Evolutionary conservation across 1,140 invertebrate species (phyloP), one percentile per base, ranked within the genome.

Genomic region (Homarus americanus): DNA sequence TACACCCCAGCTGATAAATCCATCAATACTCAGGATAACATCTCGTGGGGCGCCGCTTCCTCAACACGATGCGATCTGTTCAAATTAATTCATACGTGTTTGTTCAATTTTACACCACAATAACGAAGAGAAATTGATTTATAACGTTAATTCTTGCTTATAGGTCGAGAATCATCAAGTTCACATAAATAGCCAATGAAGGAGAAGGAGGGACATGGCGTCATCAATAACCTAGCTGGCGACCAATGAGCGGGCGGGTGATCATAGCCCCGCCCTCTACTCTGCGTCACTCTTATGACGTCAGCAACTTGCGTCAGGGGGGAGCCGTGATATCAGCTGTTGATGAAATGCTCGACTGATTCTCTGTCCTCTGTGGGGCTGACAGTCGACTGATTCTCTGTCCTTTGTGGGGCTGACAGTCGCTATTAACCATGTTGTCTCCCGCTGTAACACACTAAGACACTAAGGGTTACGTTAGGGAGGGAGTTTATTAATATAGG

Each of bases 281-380:
- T 10, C 63, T 75, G 41, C 83, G 69, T 86, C 83, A 73, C 69
- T n/a, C n/a, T 20, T 24, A 86, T 76, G 83, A 86, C 83, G 83
- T 86, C 83, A 73, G 66, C 41, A 86, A 34, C 41, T 73, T 86
- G 40, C 83, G 83, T 86, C 83, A 86, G 82, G 34, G 40, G 72
- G 44, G 44, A 40, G 17, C 44, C 69, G n/a, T 10, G 28, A 53
- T 86, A 76, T 86, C 83, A 86, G 83, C 69, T 76, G 83, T 40
- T 86, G 49, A 63, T 63, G 49, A 63, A 82, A 20, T 34, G 32
- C 40, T 41, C 44, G 12, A 41, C 44, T 78, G 75, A 40, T 38
- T 78, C 41, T 10, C 7, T 82, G 28, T 49, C 58, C 24, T 82
- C 28, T 63, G 79, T 63, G 28, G 36, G n/a, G 24, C 24, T 34